Conservation (phyloP, 1,140 invertebrate genomes). For the Bombus breviceps region DNA sequence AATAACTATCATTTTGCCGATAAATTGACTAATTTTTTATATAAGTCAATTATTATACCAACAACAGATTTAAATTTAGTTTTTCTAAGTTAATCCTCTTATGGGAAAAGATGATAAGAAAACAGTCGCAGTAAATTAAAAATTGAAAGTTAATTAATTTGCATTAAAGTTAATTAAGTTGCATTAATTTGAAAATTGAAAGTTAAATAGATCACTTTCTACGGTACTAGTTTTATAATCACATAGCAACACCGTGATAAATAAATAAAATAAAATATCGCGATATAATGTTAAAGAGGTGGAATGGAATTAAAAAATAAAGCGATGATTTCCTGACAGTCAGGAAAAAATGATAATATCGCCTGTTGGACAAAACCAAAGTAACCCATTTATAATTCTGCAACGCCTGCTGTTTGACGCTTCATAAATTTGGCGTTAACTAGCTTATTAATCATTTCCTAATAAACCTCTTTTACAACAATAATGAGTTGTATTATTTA, state of each 20-base stretch:
- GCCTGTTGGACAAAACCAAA: background rate
- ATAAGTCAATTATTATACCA: background rate
- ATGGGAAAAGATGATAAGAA: too few relatives aligned
- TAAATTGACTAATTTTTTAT: background rate
- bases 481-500: background rate
- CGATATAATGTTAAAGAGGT: background rate
- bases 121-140: too few relatives aligned
- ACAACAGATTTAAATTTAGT: background rate
- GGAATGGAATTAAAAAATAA: background rate
- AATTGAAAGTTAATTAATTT: too few relatives aligned
- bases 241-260: background rate
- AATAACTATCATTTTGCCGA: background rate
- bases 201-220: background rate
- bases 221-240: background rate
- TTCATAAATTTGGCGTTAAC: background rate
- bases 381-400: background rate
- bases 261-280: background rate
- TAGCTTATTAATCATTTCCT: background rate
- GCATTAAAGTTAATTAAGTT: too few relatives aligned
- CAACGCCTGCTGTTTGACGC: background rate
- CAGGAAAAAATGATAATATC: too few relatives aligned
- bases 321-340: too few relatives aligned
- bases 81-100: background rate
- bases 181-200: background rate
- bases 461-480: background rate